These are phyloP conservation scores for Buathra laborator DNA, from an alignment of 2,888 invertebrate species.

Conservation along the genomic window DNA sequence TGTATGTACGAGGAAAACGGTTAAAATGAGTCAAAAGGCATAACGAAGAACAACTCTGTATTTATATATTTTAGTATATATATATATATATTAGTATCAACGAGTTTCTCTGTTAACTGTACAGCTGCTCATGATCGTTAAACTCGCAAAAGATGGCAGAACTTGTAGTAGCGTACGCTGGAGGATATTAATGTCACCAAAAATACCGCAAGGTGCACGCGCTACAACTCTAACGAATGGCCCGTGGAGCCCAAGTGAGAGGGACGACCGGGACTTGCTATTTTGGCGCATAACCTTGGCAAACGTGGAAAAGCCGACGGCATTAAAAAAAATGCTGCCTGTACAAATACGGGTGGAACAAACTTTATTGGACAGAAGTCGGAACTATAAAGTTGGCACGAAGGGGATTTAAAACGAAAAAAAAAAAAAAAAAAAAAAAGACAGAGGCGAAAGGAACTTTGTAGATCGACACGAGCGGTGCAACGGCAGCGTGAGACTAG, in stretches of 20 bases:
- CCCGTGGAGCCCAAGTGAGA: constrained; percentile 46
- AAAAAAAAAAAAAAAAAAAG: background rate
- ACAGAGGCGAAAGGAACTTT: constrained; percentile 20
- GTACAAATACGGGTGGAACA: constrained; percentile 19
- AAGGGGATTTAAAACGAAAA: background rate
- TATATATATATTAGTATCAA: background rate
- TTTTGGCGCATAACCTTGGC: constrained; percentile 56
- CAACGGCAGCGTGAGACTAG: background rate
- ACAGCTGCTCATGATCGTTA: constrained; percentile 63
- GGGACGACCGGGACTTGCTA: constrained; percentile 48
- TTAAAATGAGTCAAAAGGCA: constrained; percentile 5
- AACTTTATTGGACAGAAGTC: constrained; percentile 15
- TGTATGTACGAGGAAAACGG: constrained; percentile 1
- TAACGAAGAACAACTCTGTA: constrained; percentile 4
- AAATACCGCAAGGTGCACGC: constrained; percentile 67
- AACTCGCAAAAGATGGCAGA: constrained; percentile 21
- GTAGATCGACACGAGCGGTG: constrained; percentile 26
- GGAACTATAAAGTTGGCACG: constrained; percentile 27
- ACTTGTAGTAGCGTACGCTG: constrained; percentile 22
- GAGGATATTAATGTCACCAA: constrained; percentile 57
- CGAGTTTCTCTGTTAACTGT: constrained; percentile 7
- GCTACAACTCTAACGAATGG: constrained; percentile 64
- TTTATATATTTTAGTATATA: background rate
- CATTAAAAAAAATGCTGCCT: constrained; percentile 18
- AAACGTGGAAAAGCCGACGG: constrained; percentile 22